Percentiles rank a stretch among this genome's conserved stretches.
Evolutionary conservation across 2,797 vertebrate species (phyloP).

Genomic region (Acanthurus leucopareius): DNA sequence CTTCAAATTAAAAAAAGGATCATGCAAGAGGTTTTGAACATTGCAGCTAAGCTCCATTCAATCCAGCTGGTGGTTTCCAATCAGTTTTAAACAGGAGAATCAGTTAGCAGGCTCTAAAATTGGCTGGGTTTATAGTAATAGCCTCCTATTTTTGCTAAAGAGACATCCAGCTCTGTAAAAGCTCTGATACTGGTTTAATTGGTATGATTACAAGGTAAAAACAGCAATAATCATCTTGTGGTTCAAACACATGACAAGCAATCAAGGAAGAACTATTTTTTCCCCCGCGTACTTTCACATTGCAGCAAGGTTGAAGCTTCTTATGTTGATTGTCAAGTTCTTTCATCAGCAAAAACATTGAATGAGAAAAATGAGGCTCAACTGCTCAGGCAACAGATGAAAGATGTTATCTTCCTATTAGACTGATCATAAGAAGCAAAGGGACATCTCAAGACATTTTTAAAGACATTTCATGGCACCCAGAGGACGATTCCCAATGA

Average conservation of each 20-base stretch:
- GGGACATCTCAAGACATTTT: no score
- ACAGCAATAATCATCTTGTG: not conserved
- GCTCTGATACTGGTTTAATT: slow-evolving; percentile 7
- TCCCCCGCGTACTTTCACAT: not conserved
- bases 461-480: no score
- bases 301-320: not conserved
- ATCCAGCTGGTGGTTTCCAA: not conserved
- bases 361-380: not conserved
- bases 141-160: not conserved
- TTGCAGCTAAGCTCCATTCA: not conserved
- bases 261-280: no score
- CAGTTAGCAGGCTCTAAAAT: not conserved
- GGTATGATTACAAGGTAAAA: not conserved
- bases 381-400: not conserved
- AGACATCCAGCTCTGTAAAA: not conserved
- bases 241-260: not conserved
- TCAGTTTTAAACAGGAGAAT: not conserved
- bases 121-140: not conserved
- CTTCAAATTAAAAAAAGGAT: not conserved
- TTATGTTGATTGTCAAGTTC: not conserved
- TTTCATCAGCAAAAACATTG: not conserved
- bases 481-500: not conserved
- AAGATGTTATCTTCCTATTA: not conserved
- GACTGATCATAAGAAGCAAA: not conserved
- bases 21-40: not conserved